phyloP scores from a whole-genome alignment of 1,140 invertebrate species.

The Drosophila micromelanica region DNA sequence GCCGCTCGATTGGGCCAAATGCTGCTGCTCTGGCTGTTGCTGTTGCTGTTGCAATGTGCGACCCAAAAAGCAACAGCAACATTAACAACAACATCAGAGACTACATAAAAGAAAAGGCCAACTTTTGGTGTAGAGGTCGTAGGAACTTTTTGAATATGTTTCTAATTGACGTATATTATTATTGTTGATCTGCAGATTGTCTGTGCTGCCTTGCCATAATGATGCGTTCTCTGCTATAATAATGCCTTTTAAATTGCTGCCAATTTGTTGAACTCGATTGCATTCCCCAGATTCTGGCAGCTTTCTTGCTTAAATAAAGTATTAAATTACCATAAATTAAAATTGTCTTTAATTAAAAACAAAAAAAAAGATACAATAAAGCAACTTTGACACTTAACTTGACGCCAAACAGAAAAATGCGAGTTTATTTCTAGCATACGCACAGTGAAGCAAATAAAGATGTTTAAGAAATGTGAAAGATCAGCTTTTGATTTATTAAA shows the following conservation, averaged over 20 bases:
- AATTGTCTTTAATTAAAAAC: constrained; percentile 71
- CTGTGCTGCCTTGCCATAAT: constrained; percentile 27
- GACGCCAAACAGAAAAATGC: constrained; percentile 38
- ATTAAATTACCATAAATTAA: constrained; percentile 82
- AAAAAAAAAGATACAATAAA: constrained; percentile 9
- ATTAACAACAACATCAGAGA: constrained; percentile 23
- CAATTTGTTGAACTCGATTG: constrained; percentile 56
- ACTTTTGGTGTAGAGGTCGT: constrained; percentile 35
- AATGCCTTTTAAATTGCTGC: constrained; percentile 49
- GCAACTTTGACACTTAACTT: constrained; percentile 58
- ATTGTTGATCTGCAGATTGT: constrained; percentile 71
- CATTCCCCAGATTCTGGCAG: constrained; percentile 28
- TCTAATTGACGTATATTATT: constrained; percentile 79
- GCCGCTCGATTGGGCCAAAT: constrained; percentile 66
- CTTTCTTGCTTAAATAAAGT: constrained; percentile 43
- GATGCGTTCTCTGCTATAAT: constrained; percentile 9
- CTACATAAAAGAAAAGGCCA: constrained; percentile 39
- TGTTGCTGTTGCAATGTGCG: constrained; percentile 43
- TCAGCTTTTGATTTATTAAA: too few relatives aligned
- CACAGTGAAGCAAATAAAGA: constrained; percentile 9
- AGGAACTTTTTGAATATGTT: constrained; percentile 60
- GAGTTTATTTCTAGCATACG: not conserved
- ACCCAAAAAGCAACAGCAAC: constrained; percentile 24
- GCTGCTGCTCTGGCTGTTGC: constrained; percentile 39
- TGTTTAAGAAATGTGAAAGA: too few relatives aligned